Conservation (phyloP, 2,113 vertebrate species). For the Calyptommatus sinebrachiatus region DNA sequence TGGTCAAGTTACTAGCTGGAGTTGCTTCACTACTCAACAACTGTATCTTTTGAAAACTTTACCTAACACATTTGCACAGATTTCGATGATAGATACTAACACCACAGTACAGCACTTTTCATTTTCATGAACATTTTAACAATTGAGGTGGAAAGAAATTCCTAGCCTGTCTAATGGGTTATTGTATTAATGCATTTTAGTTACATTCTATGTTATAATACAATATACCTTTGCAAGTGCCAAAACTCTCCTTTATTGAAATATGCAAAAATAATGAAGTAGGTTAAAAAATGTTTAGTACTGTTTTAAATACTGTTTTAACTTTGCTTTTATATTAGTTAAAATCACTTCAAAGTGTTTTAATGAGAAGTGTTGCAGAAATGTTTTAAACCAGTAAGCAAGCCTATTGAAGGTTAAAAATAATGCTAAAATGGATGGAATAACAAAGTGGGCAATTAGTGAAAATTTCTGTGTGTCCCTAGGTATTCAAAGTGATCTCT, state of each 20-base stretch:
- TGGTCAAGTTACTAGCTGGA: no score
- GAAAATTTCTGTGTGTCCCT: no score
- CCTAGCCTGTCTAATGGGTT: neutral
- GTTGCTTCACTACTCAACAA: slow-evolving; percentile 1
- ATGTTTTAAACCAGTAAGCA: no score
- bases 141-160: neutral
- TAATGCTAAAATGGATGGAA: no score
- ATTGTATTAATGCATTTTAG: neutral
- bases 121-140: neutral
- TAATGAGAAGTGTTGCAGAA: no score
- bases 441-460: no score
- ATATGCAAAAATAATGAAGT: neutral
- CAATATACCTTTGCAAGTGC: neutral
- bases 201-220: neutral
- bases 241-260: neutral
- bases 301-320: no score
- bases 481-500: no score
- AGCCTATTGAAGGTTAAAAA: no score
- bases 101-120: neutral
- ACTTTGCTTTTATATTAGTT: no score
- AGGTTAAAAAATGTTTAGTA: no score
- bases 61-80: neutral
- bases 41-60: neutral
- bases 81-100: neutral
- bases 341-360: no score